Evolutionary conservation across 1,140 invertebrate species (phyloP).

Genomic region (Scaptodrosophila lebanonensis): DNA sequence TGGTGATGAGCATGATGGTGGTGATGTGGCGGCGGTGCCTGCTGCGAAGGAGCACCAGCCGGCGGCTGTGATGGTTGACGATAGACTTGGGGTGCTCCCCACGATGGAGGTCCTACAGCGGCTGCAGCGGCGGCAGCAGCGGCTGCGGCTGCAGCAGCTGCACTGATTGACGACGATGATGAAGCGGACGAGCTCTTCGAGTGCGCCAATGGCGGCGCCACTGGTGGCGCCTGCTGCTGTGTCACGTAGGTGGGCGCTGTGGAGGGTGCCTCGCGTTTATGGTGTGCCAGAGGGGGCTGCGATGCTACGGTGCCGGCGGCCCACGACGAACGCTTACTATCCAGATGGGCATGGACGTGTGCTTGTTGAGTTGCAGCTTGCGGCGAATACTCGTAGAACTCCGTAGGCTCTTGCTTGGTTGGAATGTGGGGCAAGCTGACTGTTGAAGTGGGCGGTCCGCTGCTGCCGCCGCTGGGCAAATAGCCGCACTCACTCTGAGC

Average conservation of each 20-base stretch:
- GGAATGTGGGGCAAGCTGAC: conserved; percentile 66
- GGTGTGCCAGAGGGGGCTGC: conserved; percentile 52
- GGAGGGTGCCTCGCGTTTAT: conserved; percentile 66
- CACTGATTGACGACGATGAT: conserved; percentile 56
- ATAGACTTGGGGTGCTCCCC: conserved; percentile 69
- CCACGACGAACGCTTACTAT: conserved; percentile 71
- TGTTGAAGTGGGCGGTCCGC: conserved; percentile 13
- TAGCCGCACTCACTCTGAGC: conserved; percentile 89
- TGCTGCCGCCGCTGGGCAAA: conserved; percentile 60
- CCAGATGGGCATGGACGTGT: conserved; percentile 45
- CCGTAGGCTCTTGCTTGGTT: conserved; percentile 72
- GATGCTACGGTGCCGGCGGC: conserved; percentile 36
- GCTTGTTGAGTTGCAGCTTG: conserved; percentile 41
- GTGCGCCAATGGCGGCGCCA: conserved; percentile 62
- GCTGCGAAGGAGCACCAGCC: too few species aligned
- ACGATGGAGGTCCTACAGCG: conserved; percentile 64
- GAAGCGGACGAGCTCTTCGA: conserved; percentile 64
- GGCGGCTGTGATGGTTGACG: conserved; percentile 59
- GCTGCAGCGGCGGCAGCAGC: conserved; percentile 62
- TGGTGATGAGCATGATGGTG: conserved; percentile 63
- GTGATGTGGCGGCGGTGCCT: conserved; percentile 38
- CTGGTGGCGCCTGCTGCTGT: conserved; percentile 16
- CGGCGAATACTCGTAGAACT: conserved; percentile 61
- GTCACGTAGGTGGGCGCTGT: conserved; percentile 59
- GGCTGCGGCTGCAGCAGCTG: conserved; percentile 54